Evolutionary conservation across 2,888 invertebrate species (phyloP), one percentile per base, ranked within the genome.

Genomic region (Nomada goodeniana): DNA sequence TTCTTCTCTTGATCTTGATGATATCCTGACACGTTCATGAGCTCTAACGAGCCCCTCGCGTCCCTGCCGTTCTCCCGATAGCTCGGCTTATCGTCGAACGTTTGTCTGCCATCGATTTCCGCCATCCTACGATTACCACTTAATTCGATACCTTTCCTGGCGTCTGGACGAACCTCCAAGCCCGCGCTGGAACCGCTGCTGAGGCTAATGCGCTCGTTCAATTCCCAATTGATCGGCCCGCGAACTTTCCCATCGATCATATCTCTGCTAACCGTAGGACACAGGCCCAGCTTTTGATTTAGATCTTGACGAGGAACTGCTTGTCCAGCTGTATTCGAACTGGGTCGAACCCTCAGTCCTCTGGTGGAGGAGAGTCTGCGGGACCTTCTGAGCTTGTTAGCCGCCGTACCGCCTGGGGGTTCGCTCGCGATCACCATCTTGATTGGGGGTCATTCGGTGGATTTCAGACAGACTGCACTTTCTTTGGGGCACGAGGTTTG

Each of bases 181-280:
- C 91, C 92, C 0, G 88, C 84, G 72, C 92, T 93, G 20, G 92
- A 93, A 3, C 92, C 92, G 9, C 91, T 90, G 78, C 93, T 93
- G 72, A 93, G 75, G 84, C 93, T 93, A 77, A 93, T 92, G 73
- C 91, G 91, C 83, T 93, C 93, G 87, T 93, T 93, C 65, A 93
- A 68, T 63, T 93, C 93, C 93, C 93, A 93, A 77, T 93, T 93
- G 73, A 93, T 92, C 72, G 87, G 76, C 4, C 64, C 44, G 59
- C 76, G 61, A 2, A 42, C 61, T 47, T 64, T 79, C 23, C 74
- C 64, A 60, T 84, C 79, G 68, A 52, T 23, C n/a, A 80, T 42
- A 69, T 77, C 84, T 23, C 76, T 79, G 42, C 73, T 77, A 20
- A 81, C 80, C 47, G 78, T 82, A 36, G 85, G 77, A 72, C 85